These are phyloP conservation scores for Candoia aspera DNA, from an alignment of 2,113 vertebrate species.

Conservation along the genomic window DNA sequence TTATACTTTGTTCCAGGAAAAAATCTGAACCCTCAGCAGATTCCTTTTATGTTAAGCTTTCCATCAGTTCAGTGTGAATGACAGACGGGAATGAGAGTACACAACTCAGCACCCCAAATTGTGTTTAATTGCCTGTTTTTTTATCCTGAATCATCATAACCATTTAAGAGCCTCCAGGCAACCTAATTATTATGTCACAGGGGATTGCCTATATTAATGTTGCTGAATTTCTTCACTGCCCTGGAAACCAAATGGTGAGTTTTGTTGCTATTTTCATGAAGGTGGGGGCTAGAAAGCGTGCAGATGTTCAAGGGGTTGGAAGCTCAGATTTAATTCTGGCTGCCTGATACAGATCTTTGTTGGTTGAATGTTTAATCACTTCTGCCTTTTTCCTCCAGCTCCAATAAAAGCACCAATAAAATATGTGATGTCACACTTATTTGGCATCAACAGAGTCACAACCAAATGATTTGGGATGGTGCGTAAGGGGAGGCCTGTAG, in stretches of 20 bases:
- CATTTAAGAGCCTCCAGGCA: not conserved
- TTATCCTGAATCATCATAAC: not conserved
- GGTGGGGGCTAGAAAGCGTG: not conserved
- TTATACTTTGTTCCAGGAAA: slow-evolving; percentile 42
- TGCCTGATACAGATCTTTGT: not conserved
- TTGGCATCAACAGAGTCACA: not conserved
- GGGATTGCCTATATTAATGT: not conserved
- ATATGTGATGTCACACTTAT: not conserved
- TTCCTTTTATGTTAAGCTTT: not conserved
- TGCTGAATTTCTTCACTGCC: not conserved
- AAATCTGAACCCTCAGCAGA: slow-evolving; percentile 45
- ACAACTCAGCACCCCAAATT: not conserved
- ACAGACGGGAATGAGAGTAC: not conserved
- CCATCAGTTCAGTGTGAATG: not conserved
- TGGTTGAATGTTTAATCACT: not conserved
- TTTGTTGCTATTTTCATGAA: not conserved
- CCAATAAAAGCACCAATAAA: not conserved
- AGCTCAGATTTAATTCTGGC: not conserved
- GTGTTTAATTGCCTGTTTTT: not conserved
- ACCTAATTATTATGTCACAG: accelerated
- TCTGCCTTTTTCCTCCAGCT: not conserved
- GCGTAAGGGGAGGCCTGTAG: not conserved
- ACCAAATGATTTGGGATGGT: not conserved
- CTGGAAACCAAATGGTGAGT: not conserved
- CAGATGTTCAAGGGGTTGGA: not conserved